A percentile compares a stretch with the other conserved stretches of the same genome.
Evolutionary conservation across 1,140 invertebrate genomes (phyloP).

Genomic region (Calliphora vicina): DNA sequence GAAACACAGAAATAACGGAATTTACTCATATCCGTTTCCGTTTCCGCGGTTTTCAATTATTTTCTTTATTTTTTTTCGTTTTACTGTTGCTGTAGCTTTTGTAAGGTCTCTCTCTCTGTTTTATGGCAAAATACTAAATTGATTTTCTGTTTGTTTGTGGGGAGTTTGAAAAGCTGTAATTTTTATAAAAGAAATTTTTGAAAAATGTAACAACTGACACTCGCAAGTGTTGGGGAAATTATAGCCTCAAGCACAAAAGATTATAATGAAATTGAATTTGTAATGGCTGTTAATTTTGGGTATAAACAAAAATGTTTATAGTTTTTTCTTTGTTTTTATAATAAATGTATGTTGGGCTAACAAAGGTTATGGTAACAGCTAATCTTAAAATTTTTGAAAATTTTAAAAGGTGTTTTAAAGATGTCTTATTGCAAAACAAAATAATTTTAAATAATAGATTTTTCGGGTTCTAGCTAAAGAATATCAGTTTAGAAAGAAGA

Average conservation of each 20-base stretch:
- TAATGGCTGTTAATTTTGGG: background rate
- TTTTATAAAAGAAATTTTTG: background rate
- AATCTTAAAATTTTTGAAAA: too few species aligned
- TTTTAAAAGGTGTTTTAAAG: too few species aligned
- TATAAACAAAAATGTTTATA: too few species aligned
- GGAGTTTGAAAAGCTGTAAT: background rate
- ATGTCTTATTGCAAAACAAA: too few species aligned
- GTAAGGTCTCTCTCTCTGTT: background rate
- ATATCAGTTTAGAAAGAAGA: too few species aligned
- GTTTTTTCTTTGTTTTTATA: too few species aligned
- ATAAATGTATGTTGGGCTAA: too few species aligned
- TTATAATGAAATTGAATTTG: background rate
- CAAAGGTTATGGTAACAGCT: too few species aligned
- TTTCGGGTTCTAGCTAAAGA: too few species aligned
- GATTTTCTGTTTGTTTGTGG: background rate
- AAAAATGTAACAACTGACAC: background rate
- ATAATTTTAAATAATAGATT: too few species aligned
- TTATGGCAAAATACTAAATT: background rate
- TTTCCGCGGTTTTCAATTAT: constrained; percentile 30
- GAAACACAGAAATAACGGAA: background rate
- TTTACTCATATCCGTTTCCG: constrained; percentile 30
- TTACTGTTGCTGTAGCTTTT: too few species aligned
- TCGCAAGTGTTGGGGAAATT: background rate
- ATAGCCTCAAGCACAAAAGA: background rate
- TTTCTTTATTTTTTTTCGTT: background rate